Evolutionary conservation across 2,797 vertebrate species (phyloP), one percentile per base, ranked within the genome.

Genomic region (Anabacerthia variegaticeps): DNA sequence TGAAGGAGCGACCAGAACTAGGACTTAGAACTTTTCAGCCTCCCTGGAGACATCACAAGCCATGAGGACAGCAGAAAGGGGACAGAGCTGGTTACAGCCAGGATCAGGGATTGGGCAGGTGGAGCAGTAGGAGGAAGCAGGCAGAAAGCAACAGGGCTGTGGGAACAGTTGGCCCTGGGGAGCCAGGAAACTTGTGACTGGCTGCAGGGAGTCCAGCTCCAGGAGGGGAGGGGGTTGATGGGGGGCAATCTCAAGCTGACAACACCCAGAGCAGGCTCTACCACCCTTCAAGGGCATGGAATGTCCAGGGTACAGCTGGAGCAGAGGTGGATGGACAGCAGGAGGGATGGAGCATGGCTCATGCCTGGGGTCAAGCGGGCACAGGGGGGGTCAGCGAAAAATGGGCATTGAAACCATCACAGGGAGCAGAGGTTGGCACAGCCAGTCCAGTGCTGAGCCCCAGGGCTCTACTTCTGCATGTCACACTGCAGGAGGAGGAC

Each of bases 401-500:
- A 14, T 1, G 0, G 41, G 68, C 41, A 7, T 23, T 30, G 36
- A 79, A 87, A 91, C 72, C 78, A 62, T 12, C 71, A 59, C 0
- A 0, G 34, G 81, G 59, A 67, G 67, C 48, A 67, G 84, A 67
- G 52, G 13, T 55, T 84, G 89, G 83, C 71, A 51, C 52, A 71
- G 85, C 39, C 93, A 82, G 92, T 90, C 94, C 83, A 67, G 91
- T 12, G 0, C 28, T 0, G 39, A 71, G 36, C 37, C 23, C 36
- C 71, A 39, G 59, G 90, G 80, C 87, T 87, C 98, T 99, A 99
- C 97, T 99, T 99, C 96, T 99, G 99, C 99, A 99, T 99, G 94
- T 99, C 99, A 51, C 99, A 99, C 97, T 99, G 99, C 97, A 99
- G 98, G 93, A 99, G 98, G 82, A 99, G 98, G 81, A 99, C 99